These are phyloP conservation scores for Hydrozoanthus gracilis DNA, from an alignment of 92 coral and sea anemone genomes.

Conservation along the genomic window DNA sequence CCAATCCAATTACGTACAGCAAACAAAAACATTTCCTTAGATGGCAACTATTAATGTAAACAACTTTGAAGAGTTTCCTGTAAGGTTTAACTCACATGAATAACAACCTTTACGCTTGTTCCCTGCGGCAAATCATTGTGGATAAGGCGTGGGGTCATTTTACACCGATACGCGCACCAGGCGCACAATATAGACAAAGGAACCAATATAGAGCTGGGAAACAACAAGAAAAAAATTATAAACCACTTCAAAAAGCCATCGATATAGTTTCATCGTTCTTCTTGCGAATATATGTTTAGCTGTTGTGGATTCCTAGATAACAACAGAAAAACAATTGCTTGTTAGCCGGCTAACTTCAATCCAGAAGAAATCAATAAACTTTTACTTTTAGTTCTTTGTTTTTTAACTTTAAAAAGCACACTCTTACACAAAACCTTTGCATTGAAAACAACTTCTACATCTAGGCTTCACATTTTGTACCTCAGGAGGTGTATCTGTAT, in stretches of 20 bases:
- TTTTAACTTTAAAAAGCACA: no score
- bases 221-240: background rate
- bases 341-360: no score
- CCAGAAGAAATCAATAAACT: no score
- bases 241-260: background rate
- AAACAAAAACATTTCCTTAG: background rate
- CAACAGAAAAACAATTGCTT: no score
- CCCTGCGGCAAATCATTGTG: background rate
- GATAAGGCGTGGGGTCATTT: constrained; percentile 12
- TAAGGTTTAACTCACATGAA: background rate
- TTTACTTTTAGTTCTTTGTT: no score
- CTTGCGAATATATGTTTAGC: background rate
- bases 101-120: background rate
- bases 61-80: constrained; percentile 21
- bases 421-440: no score
- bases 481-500: no score
- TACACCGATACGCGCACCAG: background rate
- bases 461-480: no score
- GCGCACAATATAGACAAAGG: background rate
- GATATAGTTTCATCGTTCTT: background rate
- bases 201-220: constrained; percentile 6
- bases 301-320: no score
- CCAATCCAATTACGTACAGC: background rate
- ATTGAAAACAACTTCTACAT: no score
- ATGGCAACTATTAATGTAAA: background rate